Conservation (phyloP, 1,140 invertebrate genomes). For the Periplaneta americana region DNA sequence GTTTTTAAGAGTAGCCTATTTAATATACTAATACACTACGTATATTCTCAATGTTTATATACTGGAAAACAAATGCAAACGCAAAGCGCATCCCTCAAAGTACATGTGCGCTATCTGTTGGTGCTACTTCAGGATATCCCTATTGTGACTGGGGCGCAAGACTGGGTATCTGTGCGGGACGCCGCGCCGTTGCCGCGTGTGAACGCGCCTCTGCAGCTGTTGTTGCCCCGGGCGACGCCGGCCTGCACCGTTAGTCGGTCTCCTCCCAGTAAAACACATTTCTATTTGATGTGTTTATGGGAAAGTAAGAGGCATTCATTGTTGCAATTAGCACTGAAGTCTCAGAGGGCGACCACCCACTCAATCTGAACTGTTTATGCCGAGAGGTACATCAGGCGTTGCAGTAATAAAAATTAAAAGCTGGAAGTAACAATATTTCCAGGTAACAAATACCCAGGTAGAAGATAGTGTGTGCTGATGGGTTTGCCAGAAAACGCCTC, state of each 20-base stretch:
- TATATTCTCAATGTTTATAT: too few species aligned
- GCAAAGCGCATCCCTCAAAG: too few species aligned
- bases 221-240: not conserved
- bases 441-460: not conserved
- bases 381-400: too few species aligned
- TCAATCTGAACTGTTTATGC: not conserved
- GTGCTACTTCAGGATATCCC: too few species aligned
- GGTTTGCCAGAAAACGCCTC: not conserved
- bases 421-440: not conserved
- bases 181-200: too few species aligned
- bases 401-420: not conserved
- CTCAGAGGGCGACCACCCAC: not conserved
- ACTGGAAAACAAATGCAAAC: too few species aligned
- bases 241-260: not conserved
- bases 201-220: not conserved
- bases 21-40: too few species aligned
- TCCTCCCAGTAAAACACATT: not conserved
- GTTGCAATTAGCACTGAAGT: not conserved
- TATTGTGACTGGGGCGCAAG: too few species aligned
- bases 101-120: too few species aligned
- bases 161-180: too few species aligned
- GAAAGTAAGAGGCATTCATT: not conserved
- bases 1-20: too few species aligned
- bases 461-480: not conserved
- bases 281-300: not conserved